A percentile compares a stretch with the other conserved stretches of the same genome.
Evolutionary conservation across 2,113 vertebrate species (phyloP).

Genomic region (Pundamilia nyererei): DNA sequence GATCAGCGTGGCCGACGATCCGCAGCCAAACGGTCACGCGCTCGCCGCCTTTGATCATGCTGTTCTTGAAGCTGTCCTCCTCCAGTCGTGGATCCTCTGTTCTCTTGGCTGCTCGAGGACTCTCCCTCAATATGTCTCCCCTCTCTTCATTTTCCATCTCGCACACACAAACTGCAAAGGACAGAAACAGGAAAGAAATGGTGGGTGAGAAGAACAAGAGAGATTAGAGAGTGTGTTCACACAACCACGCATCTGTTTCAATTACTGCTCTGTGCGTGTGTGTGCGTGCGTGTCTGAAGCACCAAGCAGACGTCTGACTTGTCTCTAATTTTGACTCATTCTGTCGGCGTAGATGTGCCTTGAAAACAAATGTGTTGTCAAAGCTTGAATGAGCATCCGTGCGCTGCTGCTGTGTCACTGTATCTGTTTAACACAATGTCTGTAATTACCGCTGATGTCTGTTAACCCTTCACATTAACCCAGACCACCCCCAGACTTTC

Average conservation of each 20-base stretch:
- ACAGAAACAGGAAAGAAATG: conserved; percentile 10
- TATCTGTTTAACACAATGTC: neutral
- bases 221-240: conserved; percentile 25
- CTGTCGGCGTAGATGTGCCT: neutral
- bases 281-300: neutral
- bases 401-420: neutral
- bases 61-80: conserved; percentile 27
- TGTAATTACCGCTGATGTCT: neutral
- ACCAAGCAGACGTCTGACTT: neutral
- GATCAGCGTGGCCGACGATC: conserved; percentile 36
- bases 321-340: conserved; percentile 14
- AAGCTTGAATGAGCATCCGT: conserved; percentile 4
- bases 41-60: conserved; percentile 50
- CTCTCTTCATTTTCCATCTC: neutral
- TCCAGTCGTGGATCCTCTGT: conserved; percentile 22
- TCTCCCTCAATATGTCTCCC: conserved; percentile 1
- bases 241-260: conserved; percentile 10
- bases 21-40: conserved; percentile 27
- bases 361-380: conserved; percentile 17
- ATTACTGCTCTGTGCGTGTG: neutral
- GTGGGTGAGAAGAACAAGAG: neutral
- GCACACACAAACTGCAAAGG: conserved; percentile 20
- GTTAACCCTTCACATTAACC: conserved; percentile 13
- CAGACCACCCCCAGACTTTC: neutral
- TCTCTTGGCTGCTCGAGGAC: conserved; percentile 14